Evolutionary conservation across 1,140 invertebrate genomes (phyloP).

Genomic region (Drosophila ohnishii): DNA sequence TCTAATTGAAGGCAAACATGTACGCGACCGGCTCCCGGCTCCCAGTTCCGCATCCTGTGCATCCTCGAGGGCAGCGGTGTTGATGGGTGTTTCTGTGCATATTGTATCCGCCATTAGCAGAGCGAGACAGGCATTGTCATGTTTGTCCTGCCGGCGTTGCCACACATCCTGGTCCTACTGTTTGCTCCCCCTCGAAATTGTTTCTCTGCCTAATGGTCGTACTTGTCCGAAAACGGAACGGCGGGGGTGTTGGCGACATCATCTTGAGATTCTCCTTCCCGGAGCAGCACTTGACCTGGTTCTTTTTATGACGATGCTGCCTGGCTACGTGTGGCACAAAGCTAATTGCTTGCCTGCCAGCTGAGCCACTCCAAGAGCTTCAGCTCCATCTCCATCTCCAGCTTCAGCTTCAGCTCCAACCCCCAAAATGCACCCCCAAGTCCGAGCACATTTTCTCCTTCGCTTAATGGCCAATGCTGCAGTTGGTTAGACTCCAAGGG

Average conservation of each 20-base stretch:
- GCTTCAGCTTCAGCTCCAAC: not conserved
- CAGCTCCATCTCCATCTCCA: not conserved
- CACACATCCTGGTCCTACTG: not conserved
- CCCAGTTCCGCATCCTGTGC: slow-evolving; percentile 3
- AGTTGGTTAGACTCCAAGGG: slow-evolving; percentile 13
- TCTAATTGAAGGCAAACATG: slow-evolving; percentile 81
- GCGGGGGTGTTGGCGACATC: slow-evolving; percentile 28
- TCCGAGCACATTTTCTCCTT: slow-evolving; percentile 5
- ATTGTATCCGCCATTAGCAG: slow-evolving; percentile 29
- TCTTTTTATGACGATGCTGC: slow-evolving; percentile 33
- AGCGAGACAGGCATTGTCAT: slow-evolving; percentile 40
- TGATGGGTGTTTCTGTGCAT: slow-evolving; percentile 28
- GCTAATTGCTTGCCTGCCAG: slow-evolving; percentile 54
- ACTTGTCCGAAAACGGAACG: slow-evolving; percentile 52
- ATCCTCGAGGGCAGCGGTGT: slow-evolving; percentile 8
- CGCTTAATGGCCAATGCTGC: slow-evolving; percentile 1
- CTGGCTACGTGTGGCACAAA: slow-evolving; percentile 47
- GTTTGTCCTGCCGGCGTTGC: slow-evolving; percentile 32
- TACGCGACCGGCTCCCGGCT: slow-evolving; percentile 3
- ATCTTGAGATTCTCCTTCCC: slow-evolving; percentile 40
- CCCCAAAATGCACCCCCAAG: not conserved
- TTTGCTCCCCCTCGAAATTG: slow-evolving; percentile 22
- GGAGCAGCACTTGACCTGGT: slow-evolving; percentile 69
- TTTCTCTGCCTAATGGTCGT: slow-evolving; percentile 61
- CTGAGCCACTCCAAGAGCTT: slow-evolving; percentile 1